Evolutionary conservation across 2,113 vertebrate genomes (phyloP).

Genomic region (Charadrius vociferus): DNA sequence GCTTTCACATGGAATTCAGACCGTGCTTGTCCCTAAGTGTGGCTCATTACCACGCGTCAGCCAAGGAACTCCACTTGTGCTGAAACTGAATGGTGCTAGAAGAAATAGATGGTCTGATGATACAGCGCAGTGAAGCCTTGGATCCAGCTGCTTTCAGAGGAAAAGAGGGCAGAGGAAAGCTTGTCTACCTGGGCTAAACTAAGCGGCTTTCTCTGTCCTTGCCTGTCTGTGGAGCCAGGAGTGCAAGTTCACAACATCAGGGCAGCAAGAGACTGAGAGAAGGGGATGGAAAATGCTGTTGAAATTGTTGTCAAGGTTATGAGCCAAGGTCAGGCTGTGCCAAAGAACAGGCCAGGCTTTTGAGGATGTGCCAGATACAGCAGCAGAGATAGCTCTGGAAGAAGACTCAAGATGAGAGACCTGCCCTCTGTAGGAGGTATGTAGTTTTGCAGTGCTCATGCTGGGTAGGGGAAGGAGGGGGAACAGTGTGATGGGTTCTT

Average conservation of each 20-base stretch:
- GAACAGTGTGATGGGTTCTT: neutral
- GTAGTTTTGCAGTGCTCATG: neutral
- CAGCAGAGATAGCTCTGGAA: neutral
- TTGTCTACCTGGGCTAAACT: neutral
- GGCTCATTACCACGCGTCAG: neutral
- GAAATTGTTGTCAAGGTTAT: slow-evolving; percentile 28
- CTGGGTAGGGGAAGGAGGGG: neutral
- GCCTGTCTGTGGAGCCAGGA: neutral
- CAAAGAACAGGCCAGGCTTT: neutral
- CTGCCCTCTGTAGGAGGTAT: neutral
- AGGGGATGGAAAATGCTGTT: neutral
- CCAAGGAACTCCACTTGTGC: neutral
- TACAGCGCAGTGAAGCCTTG: neutral
- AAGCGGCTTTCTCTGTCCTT: neutral
- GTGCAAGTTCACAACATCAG: neutral
- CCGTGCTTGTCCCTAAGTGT: neutral
- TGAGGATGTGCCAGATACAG: neutral
- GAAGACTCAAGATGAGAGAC: neutral
- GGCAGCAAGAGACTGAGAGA: neutral
- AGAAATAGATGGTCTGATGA: neutral
- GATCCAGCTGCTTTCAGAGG: neutral
- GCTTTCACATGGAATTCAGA: neutral
- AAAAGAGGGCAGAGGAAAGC: neutral
- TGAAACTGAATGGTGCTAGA: neutral
- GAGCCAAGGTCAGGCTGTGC: slow-evolving; percentile 28